Conservation (phyloP, 2,888 invertebrate genomes). For the Stictocephala bisonia region DNA sequence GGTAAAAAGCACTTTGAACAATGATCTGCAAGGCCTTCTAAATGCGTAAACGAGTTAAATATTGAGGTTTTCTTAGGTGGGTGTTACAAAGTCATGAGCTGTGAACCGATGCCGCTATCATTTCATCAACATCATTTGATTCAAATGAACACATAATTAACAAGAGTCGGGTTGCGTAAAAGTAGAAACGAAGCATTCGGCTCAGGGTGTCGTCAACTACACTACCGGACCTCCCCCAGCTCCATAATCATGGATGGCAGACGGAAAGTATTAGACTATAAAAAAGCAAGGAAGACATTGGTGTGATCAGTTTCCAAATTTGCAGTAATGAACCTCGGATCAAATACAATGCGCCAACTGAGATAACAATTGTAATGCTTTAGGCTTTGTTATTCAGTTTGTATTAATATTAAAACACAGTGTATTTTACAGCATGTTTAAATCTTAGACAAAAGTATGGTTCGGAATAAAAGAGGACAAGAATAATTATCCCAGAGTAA, state of each 20-base stretch:
- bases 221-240: conserved; percentile 40
- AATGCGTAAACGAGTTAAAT: conserved; percentile 44
- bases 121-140: conserved; percentile 47
- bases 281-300: conserved; percentile 46
- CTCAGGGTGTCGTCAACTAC: conserved; percentile 6
- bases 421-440: no score
- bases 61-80: conserved; percentile 50
- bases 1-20: conserved; percentile 42
- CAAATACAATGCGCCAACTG: conserved; percentile 40
- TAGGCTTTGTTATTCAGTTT: conserved; percentile 49
- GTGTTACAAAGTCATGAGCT: conserved; percentile 44
- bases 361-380: conserved; percentile 44
- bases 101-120: conserved; percentile 45
- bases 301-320: conserved; percentile 45
- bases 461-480: conserved; percentile 44
- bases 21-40: conserved; percentile 21
- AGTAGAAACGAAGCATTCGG: conserved; percentile 21
- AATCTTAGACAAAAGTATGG: conserved; percentile 40
- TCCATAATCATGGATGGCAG: conserved; percentile 36
- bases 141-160: conserved; percentile 46
- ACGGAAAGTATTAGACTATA: conserved; percentile 34
- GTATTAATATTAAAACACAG: conserved; percentile 32
- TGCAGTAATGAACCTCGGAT: conserved; percentile 46
- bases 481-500: no score
- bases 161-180: conserved; percentile 19